Base-by-base conservation (phyloP, 2,113 vertebrate species). In the Andinoacara biseriatus region DNA sequence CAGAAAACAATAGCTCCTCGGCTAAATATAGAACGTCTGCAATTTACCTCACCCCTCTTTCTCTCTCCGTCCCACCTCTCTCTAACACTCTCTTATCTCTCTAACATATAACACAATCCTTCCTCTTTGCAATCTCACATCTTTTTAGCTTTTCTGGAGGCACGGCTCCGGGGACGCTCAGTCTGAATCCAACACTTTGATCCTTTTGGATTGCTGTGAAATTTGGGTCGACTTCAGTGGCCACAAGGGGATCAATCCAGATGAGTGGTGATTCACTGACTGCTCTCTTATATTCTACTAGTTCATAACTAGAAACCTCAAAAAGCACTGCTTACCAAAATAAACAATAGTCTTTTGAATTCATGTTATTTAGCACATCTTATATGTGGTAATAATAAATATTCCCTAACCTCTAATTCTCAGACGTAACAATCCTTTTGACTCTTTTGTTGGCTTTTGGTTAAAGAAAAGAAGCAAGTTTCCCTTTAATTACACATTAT, bases 11-110 rank as follows among this genome's bases (percentile, higher is more conserved):
- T 86, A 87, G 88, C 91, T 81, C 78, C 78, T 75, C 79, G 40
- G 81, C 91, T 94, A 93, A 95, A 94, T 92, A 90, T 94, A 93
- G 92, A 81, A 7, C 1, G 69, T 89, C 86, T 87, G 84, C 77
- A 26, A 88, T 90, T 88, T 89, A 87, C 77, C 89, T 90, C 86
- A 54, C 74, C 76, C 85, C 74, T 86, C 80, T 78, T 58, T 59
- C 80, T 86, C 65, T 33, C 85, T 82, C 57, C 33, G 31, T 86
- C 58, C 78, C 78, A 43, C 62, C 80, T 74, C 81, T 35, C 31
- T 74, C 58, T 38, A 46, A 60, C 58, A 60, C 63, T 62, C 54
- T 63, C 31, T 61, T 83, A 49, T 81, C 79, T 80, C 38, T 78
- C 74, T 29, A 52, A 79, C 35, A 72, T 65, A 61, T 74, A 18